Base-by-base conservation (phyloP, 1,140 invertebrate genomes). In the Fragariocoptes setiger region DNA sequence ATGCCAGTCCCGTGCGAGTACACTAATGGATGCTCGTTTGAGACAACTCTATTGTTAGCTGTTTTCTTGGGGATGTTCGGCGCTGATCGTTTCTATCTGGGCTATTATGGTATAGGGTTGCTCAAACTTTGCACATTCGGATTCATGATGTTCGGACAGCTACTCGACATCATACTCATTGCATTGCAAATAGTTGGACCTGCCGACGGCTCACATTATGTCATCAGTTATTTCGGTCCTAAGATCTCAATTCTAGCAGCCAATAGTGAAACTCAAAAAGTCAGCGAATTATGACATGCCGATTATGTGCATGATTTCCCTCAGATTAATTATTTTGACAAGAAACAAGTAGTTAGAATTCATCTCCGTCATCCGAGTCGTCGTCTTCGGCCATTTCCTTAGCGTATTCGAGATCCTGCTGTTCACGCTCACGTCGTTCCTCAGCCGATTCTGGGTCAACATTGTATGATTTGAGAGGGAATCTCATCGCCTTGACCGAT, bases 301-400 rank as follows among this genome's bases (percentile, higher is more conserved):
- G n/a, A n/a, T n/a, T n/a, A n/a, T n/a, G n/a, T n/a, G n/a, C n/a
- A n/a, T n/a, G n/a, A n/a, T n/a, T n/a, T n/a, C n/a, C n/a, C n/a
- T n/a, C n/a, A n/a, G n/a, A n/a, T n/a, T n/a, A n/a, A n/a, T n/a
- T n/a, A n/a, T n/a, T n/a, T n/a, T n/a, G n/a, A n/a, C n/a, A n/a
- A n/a, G n/a, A n/a, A n/a, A n/a, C n/a, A n/a, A n/a, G n/a, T n/a
- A n/a, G n/a, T n/a, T n/a, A 44, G n/a, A n/a, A n/a, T n/a, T n/a
- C n/a, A n/a, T n/a, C n/a, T 4, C 47, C 44, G 40, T 50, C 50
- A 41, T 52, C 50, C 36, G 88, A 82, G 65, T 94, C 86, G 63
- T 94, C 86, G 55, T 92, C 86, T 56, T 94, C 86, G 4, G 83
- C 85, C 74, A 95, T 94, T 64, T 95, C 86, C 57, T 94, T 95